A percentile compares a stretch with the other conserved stretches of the same genome.
Evolutionary conservation across 53 echinoderm and acorn worm genomes (phyloP).

Genomic region (Paracentrotus lividus): DNA sequence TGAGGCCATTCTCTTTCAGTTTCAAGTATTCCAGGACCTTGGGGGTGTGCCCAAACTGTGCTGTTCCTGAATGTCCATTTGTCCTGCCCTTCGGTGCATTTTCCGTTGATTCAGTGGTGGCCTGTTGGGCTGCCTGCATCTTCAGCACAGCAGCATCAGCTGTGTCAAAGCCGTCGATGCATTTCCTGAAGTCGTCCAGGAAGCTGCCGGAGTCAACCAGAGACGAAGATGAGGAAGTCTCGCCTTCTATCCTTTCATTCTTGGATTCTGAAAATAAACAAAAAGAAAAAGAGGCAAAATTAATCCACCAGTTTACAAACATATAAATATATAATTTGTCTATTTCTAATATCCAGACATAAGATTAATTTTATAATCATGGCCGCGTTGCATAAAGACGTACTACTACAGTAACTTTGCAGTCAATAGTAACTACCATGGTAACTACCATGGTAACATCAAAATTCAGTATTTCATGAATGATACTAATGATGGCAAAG

Average conservation of each 20-base stretch:
- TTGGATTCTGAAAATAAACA: slow-evolving; percentile 66
- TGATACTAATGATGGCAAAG: too few relatives aligned
- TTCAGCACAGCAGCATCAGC: slow-evolving; percentile 57
- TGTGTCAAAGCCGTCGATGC: slow-evolving; percentile 93
- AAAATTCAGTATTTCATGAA: too few relatives aligned
- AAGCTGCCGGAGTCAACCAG: slow-evolving; percentile 82
- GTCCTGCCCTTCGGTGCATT: slow-evolving; percentile 34
- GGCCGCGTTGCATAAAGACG: too few relatives aligned
- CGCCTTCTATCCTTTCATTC: slow-evolving; percentile 56
- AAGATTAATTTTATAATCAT: too few relatives aligned
- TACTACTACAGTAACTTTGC: too few relatives aligned
- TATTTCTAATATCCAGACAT: too few relatives aligned
- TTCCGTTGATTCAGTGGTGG: slow-evolving; percentile 46
- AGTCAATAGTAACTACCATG: neutral
- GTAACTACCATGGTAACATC: too few relatives aligned
- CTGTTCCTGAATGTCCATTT: slow-evolving; percentile 68
- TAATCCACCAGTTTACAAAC: too few relatives aligned
- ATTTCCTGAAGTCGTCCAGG: slow-evolving; percentile 96
- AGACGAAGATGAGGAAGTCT: slow-evolving; percentile 55
- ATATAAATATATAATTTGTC: too few relatives aligned
- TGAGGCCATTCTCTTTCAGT: slow-evolving; percentile 64
- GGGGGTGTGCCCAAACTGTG: slow-evolving; percentile 13
- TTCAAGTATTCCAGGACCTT: slow-evolving; percentile 77
- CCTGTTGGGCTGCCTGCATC: slow-evolving; percentile 47
- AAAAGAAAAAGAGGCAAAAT: neutral